These are phyloP conservation scores for Megaustenia siamemsis DNA, from an alignment of 2,888 invertebrate genomes.

Conservation along the genomic window DNA sequence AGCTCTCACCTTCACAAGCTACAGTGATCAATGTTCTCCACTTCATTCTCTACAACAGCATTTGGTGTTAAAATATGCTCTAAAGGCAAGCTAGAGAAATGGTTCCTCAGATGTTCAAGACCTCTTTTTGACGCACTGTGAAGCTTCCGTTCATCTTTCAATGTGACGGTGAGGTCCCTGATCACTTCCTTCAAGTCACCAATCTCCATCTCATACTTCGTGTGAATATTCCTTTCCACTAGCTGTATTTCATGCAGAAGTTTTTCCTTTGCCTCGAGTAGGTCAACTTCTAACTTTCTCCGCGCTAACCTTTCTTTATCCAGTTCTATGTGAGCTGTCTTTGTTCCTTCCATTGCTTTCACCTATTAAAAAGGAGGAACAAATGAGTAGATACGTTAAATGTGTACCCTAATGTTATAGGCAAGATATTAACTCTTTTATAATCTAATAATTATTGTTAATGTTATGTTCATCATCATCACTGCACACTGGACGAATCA, in stretches of 20 bases:
- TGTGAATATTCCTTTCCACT: slow-evolving; percentile 66
- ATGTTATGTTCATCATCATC: no score
- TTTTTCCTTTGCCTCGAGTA: slow-evolving; percentile 65
- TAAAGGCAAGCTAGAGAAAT: slow-evolving; percentile 72
- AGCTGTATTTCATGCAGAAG: slow-evolving; percentile 61
- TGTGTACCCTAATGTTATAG: no score
- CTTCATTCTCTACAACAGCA: slow-evolving; percentile 65
- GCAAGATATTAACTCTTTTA: no score
- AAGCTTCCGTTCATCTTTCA: slow-evolving; percentile 65
- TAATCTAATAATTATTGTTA: no score
- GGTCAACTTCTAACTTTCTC: slow-evolving; percentile 65
- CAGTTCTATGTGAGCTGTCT: slow-evolving; percentile 63
- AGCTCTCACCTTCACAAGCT: no score
- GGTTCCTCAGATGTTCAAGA: slow-evolving; percentile 71
- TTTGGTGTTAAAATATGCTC: slow-evolving; percentile 66
- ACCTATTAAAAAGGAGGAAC: not conserved
- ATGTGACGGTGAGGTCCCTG: slow-evolving; percentile 62
- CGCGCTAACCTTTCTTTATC: slow-evolving; percentile 69
- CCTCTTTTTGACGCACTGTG: slow-evolving; percentile 70
- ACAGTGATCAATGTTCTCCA: slow-evolving; percentile 63
- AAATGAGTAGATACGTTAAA: not conserved
- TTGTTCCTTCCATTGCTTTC: slow-evolving; percentile 64
- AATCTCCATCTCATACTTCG: slow-evolving; percentile 68
- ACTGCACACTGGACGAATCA: no score
- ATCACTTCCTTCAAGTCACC: slow-evolving; percentile 67